phyloP scores from a whole-genome alignment of 2,797 vertebrate species.

The Lepilemur ruficaudatus region DNA sequence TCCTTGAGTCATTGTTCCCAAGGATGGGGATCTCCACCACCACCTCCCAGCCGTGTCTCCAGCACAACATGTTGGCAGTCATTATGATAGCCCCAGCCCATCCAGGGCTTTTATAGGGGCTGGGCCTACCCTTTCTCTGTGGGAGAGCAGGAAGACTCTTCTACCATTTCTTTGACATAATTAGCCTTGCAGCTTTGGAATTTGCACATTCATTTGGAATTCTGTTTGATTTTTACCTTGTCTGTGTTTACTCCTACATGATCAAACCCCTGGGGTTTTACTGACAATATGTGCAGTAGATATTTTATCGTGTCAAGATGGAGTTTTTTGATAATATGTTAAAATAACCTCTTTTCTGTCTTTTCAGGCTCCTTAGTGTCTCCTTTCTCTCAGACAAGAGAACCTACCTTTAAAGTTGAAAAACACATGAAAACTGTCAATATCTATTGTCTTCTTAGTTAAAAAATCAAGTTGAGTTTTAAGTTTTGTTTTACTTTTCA shows the following conservation, averaged over 20 bases:
- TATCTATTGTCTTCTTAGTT: slow-evolving; percentile 47
- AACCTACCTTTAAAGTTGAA: slow-evolving; percentile 43
- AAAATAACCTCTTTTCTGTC: background rate
- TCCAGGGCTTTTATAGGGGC: background rate
- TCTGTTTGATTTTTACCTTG: slow-evolving; percentile 64
- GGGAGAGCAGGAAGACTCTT: background rate
- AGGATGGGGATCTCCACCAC: background rate
- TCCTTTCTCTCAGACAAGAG: slow-evolving; percentile 61
- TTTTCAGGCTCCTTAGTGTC: slow-evolving; percentile 22
- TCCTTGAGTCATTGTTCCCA: background rate
- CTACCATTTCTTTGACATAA: background rate
- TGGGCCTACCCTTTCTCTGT: background rate
- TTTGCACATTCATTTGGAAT: background rate
- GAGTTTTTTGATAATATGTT: slow-evolving; percentile 52
- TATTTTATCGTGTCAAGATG: slow-evolving; percentile 19
- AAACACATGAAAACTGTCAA: background rate
- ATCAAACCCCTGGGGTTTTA: slow-evolving; percentile 29
- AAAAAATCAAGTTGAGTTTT: slow-evolving; percentile 44
- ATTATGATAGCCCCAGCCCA: background rate
- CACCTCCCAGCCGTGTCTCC: background rate
- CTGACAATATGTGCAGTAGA: background rate
- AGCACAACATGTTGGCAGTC: background rate
- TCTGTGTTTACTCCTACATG: slow-evolving; percentile 1
- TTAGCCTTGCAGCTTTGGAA: slow-evolving; percentile 39
- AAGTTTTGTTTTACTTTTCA: slow-evolving; percentile 46